Conservation (phyloP, 1,140 invertebrate species). For the Lordiphosa clarofinis region DNA sequence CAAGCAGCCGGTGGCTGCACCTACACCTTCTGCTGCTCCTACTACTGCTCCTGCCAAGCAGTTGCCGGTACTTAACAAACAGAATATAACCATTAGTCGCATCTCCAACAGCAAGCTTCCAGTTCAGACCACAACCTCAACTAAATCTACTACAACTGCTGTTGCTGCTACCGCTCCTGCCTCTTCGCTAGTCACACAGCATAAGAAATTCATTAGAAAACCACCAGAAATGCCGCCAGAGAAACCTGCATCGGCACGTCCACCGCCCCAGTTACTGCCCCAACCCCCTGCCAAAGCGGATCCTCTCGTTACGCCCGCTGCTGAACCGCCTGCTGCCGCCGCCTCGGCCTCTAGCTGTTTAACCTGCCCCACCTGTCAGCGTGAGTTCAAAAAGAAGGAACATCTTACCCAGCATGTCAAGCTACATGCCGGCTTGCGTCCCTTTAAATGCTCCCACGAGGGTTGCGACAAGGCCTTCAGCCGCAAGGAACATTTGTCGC, state of each 20-base stretch:
- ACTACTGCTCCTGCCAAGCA: slow-evolving; percentile 22
- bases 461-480: slow-evolving; percentile 87
- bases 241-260: slow-evolving; percentile 2
- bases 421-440: slow-evolving; percentile 85
- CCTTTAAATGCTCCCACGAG: slow-evolving; percentile 83
- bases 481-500: slow-evolving; percentile 85
- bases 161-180: slow-evolving; percentile 12
- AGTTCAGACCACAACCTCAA: slow-evolving; percentile 1
- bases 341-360: slow-evolving; percentile 5
- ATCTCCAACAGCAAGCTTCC: slow-evolving; percentile 34
- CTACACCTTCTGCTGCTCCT: not conserved
- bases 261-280: slow-evolving; percentile 21
- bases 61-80: slow-evolving; percentile 63
- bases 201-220: slow-evolving; percentile 25
- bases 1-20: slow-evolving; percentile 8
- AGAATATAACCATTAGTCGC: slow-evolving; percentile 73
- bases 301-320: slow-evolving; percentile 1
- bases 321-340: slow-evolving; percentile 18
- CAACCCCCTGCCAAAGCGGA: slow-evolving; percentile 6
- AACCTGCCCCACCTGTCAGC: slow-evolving; percentile 82
- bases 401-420: slow-evolving; percentile 87
- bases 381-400: slow-evolving; percentile 87
- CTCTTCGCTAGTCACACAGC: slow-evolving; percentile 16
- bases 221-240: slow-evolving; percentile 8
- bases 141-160: slow-evolving; percentile 1